Conservation (phyloP, 2,113 vertebrate species). For the Paratilapia polleni region DNA sequence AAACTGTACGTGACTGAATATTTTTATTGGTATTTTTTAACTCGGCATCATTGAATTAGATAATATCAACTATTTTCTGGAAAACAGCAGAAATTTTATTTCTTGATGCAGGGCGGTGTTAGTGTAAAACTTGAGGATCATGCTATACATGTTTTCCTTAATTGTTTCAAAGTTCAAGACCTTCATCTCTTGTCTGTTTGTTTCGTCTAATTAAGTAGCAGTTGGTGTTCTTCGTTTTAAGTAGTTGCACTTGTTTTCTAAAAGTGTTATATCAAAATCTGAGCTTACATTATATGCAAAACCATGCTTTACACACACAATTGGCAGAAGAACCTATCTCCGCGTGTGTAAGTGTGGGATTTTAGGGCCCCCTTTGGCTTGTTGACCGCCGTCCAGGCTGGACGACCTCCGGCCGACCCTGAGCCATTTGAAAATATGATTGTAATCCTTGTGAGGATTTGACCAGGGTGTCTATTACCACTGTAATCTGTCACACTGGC, state of each 20-base stretch:
- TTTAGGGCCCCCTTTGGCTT: constrained; percentile 12
- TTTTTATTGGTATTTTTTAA: no score
- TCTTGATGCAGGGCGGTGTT: no score
- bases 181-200: background rate
- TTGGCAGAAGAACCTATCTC: background rate
- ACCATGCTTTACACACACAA: background rate
- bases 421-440: constrained; percentile 77
- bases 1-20: no score
- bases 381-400: constrained; percentile 66
- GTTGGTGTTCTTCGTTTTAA: no score
- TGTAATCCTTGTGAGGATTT: constrained; percentile 81
- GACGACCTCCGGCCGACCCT: constrained; percentile 76
- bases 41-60: no score
- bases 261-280: background rate
- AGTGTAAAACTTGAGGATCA: background rate
- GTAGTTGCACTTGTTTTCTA: background rate
- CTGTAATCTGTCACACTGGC: constrained; percentile 78
- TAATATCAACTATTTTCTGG: no score
- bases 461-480: constrained; percentile 80
- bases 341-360: constrained; percentile 11
- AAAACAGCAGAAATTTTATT: no score
- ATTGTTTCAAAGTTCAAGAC: background rate
- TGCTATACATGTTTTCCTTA: background rate
- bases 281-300: background rate
- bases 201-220: background rate